These are phyloP conservation scores for Drosophila vallismaia DNA, from an alignment of 2,888 invertebrate genomes.

Conservation along the genomic window DNA sequence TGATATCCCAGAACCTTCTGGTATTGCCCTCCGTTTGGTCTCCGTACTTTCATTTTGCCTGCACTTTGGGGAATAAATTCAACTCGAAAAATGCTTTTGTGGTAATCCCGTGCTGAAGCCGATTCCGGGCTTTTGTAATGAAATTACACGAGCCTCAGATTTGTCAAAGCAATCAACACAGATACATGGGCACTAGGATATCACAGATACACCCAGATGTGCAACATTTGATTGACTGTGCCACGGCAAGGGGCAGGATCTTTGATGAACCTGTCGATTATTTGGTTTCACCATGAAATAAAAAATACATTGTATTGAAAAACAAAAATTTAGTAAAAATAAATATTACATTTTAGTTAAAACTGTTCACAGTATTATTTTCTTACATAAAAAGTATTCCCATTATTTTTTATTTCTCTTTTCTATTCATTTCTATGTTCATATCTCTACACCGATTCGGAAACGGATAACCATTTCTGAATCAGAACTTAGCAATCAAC, in stretches of 20 bases:
- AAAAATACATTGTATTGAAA: too few relatives aligned
- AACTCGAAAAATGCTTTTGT: conserved; percentile 59
- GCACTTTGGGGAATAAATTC: conserved; percentile 66
- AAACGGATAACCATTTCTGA: too few relatives aligned
- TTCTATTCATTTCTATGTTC: too few relatives aligned
- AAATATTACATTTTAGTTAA: too few relatives aligned
- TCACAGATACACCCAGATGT: conserved; percentile 27
- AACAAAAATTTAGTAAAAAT: too few relatives aligned
- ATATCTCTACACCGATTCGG: too few relatives aligned
- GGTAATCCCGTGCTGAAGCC: conserved; percentile 50
- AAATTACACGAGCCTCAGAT: conserved; percentile 69
- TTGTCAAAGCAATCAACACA: conserved; percentile 74
- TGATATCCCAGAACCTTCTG: conserved; percentile 17
- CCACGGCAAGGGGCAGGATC: neutral
- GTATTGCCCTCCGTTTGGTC: conserved; percentile 5
- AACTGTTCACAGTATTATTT: too few relatives aligned
- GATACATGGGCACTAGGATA: neutral
- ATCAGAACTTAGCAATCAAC: too few relatives aligned
- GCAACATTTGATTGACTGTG: conserved; percentile 33
- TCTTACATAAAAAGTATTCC: too few relatives aligned
- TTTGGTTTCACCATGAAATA: neutral
- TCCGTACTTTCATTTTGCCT: conserved; percentile 49
- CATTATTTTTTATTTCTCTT: too few relatives aligned
- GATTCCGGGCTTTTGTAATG: conserved; percentile 57
- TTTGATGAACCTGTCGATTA: neutral